phyloP scores from a whole-genome alignment of 2,797 vertebrate species.

The Eulemur rubriventer region DNA sequence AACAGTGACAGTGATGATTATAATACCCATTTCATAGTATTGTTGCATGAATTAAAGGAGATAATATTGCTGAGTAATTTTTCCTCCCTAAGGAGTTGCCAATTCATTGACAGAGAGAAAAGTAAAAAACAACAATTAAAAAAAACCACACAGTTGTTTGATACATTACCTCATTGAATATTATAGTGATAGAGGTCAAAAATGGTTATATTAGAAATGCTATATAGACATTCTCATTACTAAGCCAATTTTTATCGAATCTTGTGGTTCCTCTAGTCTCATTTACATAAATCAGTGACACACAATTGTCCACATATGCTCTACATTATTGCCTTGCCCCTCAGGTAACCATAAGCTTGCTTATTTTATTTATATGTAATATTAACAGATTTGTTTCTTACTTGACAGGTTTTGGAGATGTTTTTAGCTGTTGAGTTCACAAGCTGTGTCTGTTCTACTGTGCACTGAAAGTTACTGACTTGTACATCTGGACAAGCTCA shows the following conservation, averaged over 20 bases:
- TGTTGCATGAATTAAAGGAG: neutral
- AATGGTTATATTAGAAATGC: neutral
- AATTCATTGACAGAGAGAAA: neutral
- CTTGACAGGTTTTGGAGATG: neutral
- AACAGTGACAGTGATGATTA: neutral
- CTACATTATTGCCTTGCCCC: neutral
- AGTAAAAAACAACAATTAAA: neutral
- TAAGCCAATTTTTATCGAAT: neutral
- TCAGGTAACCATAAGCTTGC: no score
- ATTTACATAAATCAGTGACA: neutral
- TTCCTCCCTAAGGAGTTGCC: neutral
- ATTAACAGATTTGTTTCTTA: slow-evolving; percentile 12
- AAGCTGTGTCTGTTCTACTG: neutral
- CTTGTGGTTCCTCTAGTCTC: neutral
- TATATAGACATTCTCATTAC: neutral
- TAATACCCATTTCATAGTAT: neutral
- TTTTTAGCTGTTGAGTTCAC: neutral
- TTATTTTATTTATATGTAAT: slow-evolving; percentile 3
- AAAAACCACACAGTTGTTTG: neutral
- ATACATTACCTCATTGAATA: neutral
- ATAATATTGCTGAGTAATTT: neutral
- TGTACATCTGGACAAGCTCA: neutral
- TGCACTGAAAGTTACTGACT: neutral
- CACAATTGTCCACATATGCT: neutral
- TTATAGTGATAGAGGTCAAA: neutral